Evolutionary conservation across 2,888 invertebrate species (phyloP), one percentile per base, ranked within the genome.

Genomic region (Andrena bicolor): DNA sequence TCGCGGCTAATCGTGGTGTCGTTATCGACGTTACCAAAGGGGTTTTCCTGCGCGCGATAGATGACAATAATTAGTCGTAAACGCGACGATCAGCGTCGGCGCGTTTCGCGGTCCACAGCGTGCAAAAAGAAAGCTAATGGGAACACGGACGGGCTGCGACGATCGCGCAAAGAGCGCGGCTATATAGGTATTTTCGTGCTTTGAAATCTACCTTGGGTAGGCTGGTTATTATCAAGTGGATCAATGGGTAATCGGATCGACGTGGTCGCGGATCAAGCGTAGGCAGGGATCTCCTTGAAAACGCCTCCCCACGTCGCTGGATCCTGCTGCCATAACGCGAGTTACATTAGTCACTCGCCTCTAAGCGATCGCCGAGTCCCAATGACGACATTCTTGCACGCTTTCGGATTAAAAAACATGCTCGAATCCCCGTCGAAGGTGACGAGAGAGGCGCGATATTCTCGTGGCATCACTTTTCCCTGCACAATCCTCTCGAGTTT

Each of bases 271-370:
- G 76, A 81, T 77, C 68, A 61, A 56, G 75, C 81, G 85, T 87
- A 76, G 86, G 85, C n/a, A 23, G 85, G 13, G 68, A 35, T 87
- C 78, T 87, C 83, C 85, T 87, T 87, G 86, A 79, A 30, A 80
- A 78, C 83, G 74, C 78, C 86, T 74, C 64, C 78, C 72, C 26
- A 5, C 41, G 76, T 76, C 61, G 63, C 30, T 64, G 69, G 69
- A 56, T 63, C 51, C 58, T 60, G 23, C 53, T 58, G 30, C 56
- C 73, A 60, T 63, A 63, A 82, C 16, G 53, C 53, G 41, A 51
- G 63, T 60, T 60, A 53, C 72, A 63, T 87, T 76, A 86, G 65
- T 87, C 84, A 76, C 48, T 79, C 73, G 63, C 66, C 51, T 66
- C 49, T 60, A 56, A 58, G 41, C 83, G 76, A 83, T 72, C 53